Conservation (phyloP, 2,113 vertebrate genomes). For the Caretta caretta region DNA sequence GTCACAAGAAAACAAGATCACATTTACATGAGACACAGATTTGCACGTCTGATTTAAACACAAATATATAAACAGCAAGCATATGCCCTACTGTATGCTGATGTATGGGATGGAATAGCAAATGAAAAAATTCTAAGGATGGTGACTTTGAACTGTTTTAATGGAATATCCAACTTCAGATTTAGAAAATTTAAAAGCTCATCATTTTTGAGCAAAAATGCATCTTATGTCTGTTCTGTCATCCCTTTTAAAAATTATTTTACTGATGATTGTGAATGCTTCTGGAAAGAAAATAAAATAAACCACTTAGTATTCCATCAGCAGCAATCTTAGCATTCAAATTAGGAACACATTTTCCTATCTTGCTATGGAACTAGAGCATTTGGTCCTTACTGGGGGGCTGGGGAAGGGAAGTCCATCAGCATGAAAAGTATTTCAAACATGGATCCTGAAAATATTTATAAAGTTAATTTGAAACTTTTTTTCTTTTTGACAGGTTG, state of each 20-base stretch:
- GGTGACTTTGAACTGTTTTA: neutral
- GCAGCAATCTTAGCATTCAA: neutral
- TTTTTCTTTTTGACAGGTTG: neutral
- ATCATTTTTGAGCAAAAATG: neutral
- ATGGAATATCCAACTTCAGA: neutral
- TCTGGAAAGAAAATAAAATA: conserved; percentile 1
- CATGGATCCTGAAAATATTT: neutral
- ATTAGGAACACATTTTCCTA: neutral
- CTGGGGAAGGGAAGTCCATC: neutral
- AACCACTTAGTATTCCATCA: neutral
- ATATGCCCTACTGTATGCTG: neutral
- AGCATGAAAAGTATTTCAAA: neutral
- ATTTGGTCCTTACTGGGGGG: neutral
- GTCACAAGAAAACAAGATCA: neutral
- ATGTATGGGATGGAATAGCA: neutral
- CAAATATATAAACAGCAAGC: neutral
- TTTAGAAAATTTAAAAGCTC: neutral
- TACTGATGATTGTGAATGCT: neutral
- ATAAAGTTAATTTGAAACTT: conserved; percentile 8
- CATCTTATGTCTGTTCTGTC: neutral
- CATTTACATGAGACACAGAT: neutral
- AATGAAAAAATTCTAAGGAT: neutral
- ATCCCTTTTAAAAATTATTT: neutral
- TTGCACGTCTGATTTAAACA: neutral
- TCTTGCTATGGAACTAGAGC: neutral